Conservation (phyloP, 2,797 vertebrate genomes). For the Limosa lapponica region DNA sequence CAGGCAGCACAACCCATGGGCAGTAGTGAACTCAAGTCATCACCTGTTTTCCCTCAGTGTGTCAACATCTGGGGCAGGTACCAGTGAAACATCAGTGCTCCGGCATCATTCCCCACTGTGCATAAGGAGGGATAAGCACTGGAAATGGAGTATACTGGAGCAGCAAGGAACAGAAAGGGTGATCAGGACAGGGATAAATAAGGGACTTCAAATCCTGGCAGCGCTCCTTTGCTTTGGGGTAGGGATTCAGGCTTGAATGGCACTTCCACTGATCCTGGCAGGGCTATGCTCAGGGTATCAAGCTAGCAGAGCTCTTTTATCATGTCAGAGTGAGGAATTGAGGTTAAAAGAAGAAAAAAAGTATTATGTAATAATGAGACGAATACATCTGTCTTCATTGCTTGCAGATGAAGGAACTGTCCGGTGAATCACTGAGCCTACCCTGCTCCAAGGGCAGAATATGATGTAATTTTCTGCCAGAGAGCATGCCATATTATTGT, state of each 20-base stretch:
- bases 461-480: background rate
- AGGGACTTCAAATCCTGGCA: background rate
- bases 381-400: background rate
- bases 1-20: background rate
- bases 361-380: background rate
- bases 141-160: background rate
- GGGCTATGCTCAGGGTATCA: background rate
- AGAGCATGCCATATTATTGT: background rate
- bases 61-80: background rate
- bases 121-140: background rate
- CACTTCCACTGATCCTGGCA: background rate
- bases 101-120: background rate
- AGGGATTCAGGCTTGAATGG: background rate
- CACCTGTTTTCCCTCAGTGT: background rate
- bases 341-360: background rate
- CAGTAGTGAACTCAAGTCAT: background rate
- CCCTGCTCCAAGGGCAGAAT: background rate
- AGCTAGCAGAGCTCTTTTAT: background rate
- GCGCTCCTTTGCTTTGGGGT: background rate
- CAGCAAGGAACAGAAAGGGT: background rate
- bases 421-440: background rate
- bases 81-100: background rate
- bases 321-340: background rate
- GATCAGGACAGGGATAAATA: background rate
- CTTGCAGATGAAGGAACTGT: constrained; percentile 1